Percentiles rank a stretch among this genome's conserved stretches.
These are phyloP conservation scores for Protonemura montana DNA, from an alignment of 2,888 invertebrate species.

Conservation along the genomic window DNA sequence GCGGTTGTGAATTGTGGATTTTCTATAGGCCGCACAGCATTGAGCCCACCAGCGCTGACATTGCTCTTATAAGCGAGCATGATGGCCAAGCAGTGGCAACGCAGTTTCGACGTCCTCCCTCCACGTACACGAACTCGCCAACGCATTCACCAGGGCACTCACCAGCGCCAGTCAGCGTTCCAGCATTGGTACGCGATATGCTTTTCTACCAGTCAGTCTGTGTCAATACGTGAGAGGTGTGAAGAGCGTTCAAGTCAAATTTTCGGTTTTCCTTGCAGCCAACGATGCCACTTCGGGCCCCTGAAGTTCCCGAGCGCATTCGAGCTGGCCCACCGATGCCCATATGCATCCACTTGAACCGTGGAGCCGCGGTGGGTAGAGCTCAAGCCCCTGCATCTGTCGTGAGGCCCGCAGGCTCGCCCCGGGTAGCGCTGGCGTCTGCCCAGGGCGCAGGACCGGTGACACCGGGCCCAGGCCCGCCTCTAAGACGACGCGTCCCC, in stretches of 20 bases:
- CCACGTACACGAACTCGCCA: constrained; percentile 14
- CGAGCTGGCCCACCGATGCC: constrained; percentile 45
- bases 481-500: not conserved
- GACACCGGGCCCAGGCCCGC: not conserved
- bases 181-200: not conserved
- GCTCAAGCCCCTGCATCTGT: not conserved
- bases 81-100: not conserved
- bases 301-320: constrained; percentile 46
- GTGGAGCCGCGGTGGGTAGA: not conserved
- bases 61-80: not conserved
- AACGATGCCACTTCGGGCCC: constrained; percentile 34
- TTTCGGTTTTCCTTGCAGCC: not conserved
- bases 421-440: not conserved
- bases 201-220: not conserved
- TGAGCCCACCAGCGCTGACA: not conserved
- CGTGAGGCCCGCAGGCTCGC: not conserved
- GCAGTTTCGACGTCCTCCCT: constrained; percentile 39
- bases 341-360: constrained; percentile 28
- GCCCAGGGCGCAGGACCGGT: not conserved
- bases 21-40: not conserved
- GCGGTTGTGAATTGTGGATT: not conserved
- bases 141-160: not conserved
- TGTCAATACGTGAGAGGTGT: too few species aligned
- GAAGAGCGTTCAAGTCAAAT: too few species aligned
- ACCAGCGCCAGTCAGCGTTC: not conserved